A percentile compares a stretch with the other conserved stretches of the same genome.
These are phyloP conservation scores for Acomys russatus DNA, from an alignment of 2,797 vertebrate species.

Conservation along the genomic window DNA sequence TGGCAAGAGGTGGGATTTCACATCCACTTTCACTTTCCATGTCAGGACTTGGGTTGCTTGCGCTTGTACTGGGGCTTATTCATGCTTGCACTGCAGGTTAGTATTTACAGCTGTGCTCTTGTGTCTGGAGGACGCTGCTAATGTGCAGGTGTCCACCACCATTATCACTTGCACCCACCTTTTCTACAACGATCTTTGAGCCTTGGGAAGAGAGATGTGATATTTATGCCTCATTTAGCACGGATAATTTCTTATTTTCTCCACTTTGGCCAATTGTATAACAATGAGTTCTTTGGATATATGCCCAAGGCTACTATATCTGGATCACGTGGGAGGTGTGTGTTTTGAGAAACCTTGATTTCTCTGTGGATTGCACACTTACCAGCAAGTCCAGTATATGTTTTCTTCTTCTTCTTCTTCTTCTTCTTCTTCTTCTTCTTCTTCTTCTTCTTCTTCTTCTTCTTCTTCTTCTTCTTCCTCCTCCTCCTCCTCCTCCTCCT, in stretches of 20 bases:
- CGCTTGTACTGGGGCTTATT: not conserved
- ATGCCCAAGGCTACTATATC: not conserved
- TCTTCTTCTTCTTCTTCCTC: too few species aligned
- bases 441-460: too few species aligned
- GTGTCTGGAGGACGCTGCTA: not conserved
- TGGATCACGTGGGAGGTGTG: not conserved
- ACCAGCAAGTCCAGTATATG: not conserved
- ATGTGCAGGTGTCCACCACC: not conserved
- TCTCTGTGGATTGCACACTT: not conserved
- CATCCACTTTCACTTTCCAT: too few species aligned
- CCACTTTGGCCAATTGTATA: not conserved
- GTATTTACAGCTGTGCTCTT: not conserved
- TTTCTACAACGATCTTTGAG: not conserved
- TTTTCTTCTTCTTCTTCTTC: not conserved
- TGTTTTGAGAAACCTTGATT: not conserved
- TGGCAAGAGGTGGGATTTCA: not conserved
- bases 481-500: too few species aligned
- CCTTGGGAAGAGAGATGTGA: not conserved
- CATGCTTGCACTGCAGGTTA: not conserved
- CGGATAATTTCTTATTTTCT: not conserved
- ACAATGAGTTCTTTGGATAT: not conserved
- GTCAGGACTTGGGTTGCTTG: not conserved
- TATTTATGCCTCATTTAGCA: not conserved
- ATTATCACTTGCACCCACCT: not conserved
- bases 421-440: not conserved